These are phyloP conservation scores for Drosophila quadrilineata DNA, from an alignment of 1,140 invertebrate genomes.

Conservation along the genomic window DNA sequence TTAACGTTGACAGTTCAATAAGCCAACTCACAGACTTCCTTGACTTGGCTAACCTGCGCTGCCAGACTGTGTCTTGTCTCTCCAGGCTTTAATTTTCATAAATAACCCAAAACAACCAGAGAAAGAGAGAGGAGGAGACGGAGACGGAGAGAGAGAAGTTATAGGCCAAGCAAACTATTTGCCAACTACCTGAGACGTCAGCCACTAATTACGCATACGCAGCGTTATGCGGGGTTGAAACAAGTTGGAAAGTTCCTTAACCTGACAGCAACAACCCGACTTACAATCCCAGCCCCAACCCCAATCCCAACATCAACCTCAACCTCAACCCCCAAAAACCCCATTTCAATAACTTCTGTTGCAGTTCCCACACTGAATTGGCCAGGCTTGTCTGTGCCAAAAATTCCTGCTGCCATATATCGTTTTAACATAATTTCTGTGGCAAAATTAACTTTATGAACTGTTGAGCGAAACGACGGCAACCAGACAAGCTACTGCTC, in stretches of 20 bases:
- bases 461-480: conserved; percentile 70
- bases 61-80: neutral
- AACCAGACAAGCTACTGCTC: conserved; percentile 17
- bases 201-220: conserved; percentile 76
- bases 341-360: conserved; percentile 74
- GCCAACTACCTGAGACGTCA: conserved; percentile 46
- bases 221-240: conserved; percentile 44
- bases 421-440: conserved; percentile 81
- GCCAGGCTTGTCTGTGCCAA: conserved; percentile 33
- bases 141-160: conserved; percentile 33
- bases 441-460: conserved; percentile 81
- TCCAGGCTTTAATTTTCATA: conserved; percentile 71
- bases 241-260: conserved; percentile 70
- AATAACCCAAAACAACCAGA: too few species aligned
- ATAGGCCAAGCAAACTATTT: conserved; percentile 46
- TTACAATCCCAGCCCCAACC: too few species aligned
- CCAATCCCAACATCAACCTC: too few species aligned
- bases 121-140: too few species aligned
- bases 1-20: conserved; percentile 79
- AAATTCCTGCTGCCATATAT: conserved; percentile 65
- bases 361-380: conserved; percentile 53
- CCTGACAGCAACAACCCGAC: conserved; percentile 35
- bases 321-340: too few species aligned
- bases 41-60: too few species aligned
- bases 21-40: conserved; percentile 26